phyloP scores from a whole-genome alignment of 2,888 invertebrate species.

The Athrips mouffetella region DNA sequence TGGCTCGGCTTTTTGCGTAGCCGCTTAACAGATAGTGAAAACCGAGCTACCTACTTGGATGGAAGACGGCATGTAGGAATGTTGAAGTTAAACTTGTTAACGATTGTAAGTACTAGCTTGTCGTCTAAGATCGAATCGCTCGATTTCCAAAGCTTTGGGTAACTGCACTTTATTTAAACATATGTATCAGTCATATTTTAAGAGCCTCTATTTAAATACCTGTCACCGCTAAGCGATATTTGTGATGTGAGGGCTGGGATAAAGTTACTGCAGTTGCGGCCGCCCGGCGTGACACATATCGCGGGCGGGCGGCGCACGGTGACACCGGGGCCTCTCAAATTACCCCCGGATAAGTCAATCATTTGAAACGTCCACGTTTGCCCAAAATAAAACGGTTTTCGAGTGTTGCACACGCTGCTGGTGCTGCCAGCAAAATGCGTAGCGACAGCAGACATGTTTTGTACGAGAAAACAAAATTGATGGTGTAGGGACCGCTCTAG shows the following conservation, averaged over 20 bases:
- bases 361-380: constrained; percentile 72
- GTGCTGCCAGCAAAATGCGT: constrained; percentile 57
- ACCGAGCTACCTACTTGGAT: constrained; percentile 6
- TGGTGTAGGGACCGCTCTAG: constrained; percentile 64
- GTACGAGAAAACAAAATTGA: constrained; percentile 78
- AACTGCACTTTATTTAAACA: constrained; percentile 22
- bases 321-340: constrained; percentile 68
- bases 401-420: constrained; percentile 72
- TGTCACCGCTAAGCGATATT: constrained; percentile 53
- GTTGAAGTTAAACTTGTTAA: neutral
- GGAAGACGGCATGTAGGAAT: neutral
- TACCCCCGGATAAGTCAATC: constrained; percentile 79
- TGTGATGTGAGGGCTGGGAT: constrained; percentile 48
- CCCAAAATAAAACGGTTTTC: constrained; percentile 72
- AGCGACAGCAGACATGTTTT: constrained; percentile 77
- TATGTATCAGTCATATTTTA: constrained; percentile 31
- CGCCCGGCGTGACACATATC: constrained; percentile 26
- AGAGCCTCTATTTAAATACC: constrained; percentile 48
- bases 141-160: neutral
- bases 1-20: constrained; percentile 9
- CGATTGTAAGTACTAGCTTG: constrained; percentile 2
- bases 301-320: constrained; percentile 38
- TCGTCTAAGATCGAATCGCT: constrained; percentile 2
- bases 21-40: constrained; percentile 2
- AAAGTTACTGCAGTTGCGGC: constrained; percentile 44